A percentile compares a stretch with the other conserved stretches of the same genome.
These are phyloP conservation scores for Arenicola marina DNA, from an alignment of 2,888 invertebrate species.

Conservation along the genomic window DNA sequence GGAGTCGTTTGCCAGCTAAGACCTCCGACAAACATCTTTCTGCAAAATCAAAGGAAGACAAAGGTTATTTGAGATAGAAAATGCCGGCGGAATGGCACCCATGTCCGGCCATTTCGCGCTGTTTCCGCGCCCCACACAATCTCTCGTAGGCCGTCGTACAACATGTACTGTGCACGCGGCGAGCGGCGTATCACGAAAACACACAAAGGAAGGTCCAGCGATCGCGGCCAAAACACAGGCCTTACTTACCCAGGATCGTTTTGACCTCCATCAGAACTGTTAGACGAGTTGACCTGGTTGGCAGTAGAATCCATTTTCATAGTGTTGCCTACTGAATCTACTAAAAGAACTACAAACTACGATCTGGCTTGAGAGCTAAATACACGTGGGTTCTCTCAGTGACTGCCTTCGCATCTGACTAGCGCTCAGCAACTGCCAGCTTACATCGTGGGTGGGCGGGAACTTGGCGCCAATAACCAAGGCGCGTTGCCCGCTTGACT, in stretches of 20 bases:
- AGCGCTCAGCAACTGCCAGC: too few relatives aligned
- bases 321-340: not conserved
- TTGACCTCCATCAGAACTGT: not conserved
- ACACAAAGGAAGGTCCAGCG: not conserved
- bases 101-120: too few relatives aligned
- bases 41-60: constrained; percentile 68
- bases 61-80: not conserved
- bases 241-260: constrained; percentile 6
- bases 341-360: constrained; percentile 3
- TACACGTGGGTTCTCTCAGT: too few relatives aligned
- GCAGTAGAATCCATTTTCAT: constrained; percentile 9
- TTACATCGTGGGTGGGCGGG: too few relatives aligned
- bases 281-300: not conserved
- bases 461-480: too few relatives aligned
- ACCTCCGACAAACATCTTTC: constrained; percentile 99
- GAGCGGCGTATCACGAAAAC: too few relatives aligned
- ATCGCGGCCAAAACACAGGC: not conserved
- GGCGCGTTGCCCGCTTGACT: too few relatives aligned
- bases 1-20: constrained; percentile 99
- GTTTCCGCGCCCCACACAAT: too few relatives aligned
- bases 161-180: too few relatives aligned
- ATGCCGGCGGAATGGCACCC: not conserved
- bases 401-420: too few relatives aligned
- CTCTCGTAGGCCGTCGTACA: too few relatives aligned
- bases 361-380: too few relatives aligned